A percentile compares a stretch with the other conserved stretches of the same genome.
phyloP scores from a whole-genome alignment of 2,888 invertebrate species.

The Aleiodes alternator region DNA sequence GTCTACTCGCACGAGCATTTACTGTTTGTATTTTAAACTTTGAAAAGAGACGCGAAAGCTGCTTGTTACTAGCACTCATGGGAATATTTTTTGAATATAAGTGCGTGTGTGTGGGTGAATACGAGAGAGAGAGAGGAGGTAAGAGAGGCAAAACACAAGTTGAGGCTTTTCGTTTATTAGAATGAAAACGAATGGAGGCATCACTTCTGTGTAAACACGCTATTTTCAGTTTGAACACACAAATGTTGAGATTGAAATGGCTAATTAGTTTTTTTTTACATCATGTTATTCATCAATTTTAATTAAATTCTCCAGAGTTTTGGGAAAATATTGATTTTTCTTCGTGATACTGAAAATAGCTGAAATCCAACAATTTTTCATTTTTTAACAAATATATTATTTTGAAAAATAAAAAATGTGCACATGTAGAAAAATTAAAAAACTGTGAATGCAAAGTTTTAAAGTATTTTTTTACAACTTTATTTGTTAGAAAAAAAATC shows the following conservation, averaged over 20 bases:
- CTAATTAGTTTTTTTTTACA: conserved; percentile 66
- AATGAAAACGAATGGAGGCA: conserved; percentile 38
- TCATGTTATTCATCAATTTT: conserved; percentile 5
- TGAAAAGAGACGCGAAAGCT: conserved; percentile 36
- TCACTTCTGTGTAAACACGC: conserved; percentile 55
- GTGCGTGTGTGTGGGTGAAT: neutral
- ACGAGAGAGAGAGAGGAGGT: neutral
- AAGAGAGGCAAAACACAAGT: conserved; percentile 19
- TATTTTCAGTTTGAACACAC: conserved; percentile 53
- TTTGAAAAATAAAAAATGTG: no score
- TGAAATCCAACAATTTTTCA: no score
- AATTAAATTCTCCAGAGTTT: neutral
- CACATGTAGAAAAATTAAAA: no score
- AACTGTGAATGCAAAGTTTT: no score
- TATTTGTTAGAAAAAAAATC: no score
- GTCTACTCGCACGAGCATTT: conserved; percentile 40
- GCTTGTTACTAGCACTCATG: conserved; percentile 38
- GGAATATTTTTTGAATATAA: neutral
- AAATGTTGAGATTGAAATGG: conserved; percentile 36
- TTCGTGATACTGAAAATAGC: neutral
- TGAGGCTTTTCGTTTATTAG: conserved; percentile 11
- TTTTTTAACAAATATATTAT: no score
- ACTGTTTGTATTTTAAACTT: conserved; percentile 53
- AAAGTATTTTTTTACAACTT: no score
- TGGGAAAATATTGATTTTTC: neutral